phyloP scores from a whole-genome alignment of 1,140 invertebrate species.

The Orussus abietinus region DNA sequence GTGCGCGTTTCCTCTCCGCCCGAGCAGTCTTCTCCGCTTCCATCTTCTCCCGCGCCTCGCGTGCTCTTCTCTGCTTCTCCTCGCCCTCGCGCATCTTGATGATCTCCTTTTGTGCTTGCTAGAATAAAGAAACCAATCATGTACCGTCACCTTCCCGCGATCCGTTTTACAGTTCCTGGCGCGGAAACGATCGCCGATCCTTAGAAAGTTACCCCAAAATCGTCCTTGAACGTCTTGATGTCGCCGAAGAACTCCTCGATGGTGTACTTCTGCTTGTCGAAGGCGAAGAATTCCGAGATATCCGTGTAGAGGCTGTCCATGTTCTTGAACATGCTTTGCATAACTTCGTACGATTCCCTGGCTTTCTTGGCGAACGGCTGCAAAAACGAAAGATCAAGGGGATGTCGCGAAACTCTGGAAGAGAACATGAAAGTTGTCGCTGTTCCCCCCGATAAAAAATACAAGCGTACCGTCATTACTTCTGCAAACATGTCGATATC shows the following conservation, averaged over 20 bases:
- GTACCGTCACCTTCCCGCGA: too few species aligned
- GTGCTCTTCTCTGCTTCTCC: conserved; percentile 80
- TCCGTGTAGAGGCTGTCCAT: conserved; percentile 84
- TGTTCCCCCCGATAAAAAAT: conserved; percentile 11
- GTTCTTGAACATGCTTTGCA: conserved; percentile 91
- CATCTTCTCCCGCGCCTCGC: conserved; percentile 80
- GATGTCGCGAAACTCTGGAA: not conserved
- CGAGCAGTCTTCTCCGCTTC: conserved; percentile 80
- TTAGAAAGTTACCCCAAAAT: conserved; percentile 70
- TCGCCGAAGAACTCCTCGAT: conserved; percentile 96
- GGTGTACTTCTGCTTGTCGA: conserved; percentile 90
- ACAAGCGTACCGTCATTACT: conserved; percentile 75
- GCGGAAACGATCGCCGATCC: conserved; percentile 1
- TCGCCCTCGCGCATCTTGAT: conserved; percentile 76
- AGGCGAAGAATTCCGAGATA: conserved; percentile 86
- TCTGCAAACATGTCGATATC: conserved; percentile 79
- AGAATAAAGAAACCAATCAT: too few species aligned
- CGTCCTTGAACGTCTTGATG: conserved; percentile 92
- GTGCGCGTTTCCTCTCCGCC: conserved; percentile 74
- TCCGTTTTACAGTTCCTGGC: too few species aligned
- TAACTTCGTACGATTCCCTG: conserved; percentile 77
- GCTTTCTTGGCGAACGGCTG: conserved; percentile 75
- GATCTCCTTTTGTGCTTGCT: conserved; percentile 85
- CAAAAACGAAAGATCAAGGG: conserved; percentile 16
- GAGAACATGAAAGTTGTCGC: too few species aligned